phyloP scores from a whole-genome alignment of 2,113 vertebrate genomes.

The Gadus chalcogrammus region DNA sequence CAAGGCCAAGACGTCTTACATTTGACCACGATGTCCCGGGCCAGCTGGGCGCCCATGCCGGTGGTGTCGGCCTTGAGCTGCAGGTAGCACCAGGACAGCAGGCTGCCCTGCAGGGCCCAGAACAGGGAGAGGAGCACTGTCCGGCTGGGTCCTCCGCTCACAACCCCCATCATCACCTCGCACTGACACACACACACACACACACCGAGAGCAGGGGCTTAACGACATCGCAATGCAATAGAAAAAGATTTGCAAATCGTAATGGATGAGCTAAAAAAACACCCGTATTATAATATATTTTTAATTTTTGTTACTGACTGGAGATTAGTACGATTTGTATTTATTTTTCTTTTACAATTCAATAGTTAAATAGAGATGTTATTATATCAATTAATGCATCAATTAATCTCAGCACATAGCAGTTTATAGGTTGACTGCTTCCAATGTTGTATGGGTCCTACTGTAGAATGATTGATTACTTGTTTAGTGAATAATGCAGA shows the following conservation, averaged over 20 bases:
- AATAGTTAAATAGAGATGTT: too few relatives aligned
- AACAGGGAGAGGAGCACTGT: constrained; percentile 86
- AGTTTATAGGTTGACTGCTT: background rate
- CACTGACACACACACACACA: constrained; percentile 70
- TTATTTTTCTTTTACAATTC: too few relatives aligned
- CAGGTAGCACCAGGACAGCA: constrained; percentile 94
- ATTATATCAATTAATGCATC: too few relatives aligned
- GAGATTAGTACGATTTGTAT: too few relatives aligned
- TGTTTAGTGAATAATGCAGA: too few relatives aligned
- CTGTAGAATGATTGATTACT: too few relatives aligned
- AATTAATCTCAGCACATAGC: background rate
- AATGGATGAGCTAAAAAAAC: too few relatives aligned
- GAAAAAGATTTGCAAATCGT: too few relatives aligned
- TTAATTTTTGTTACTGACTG: too few relatives aligned
- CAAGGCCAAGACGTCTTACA: constrained; percentile 74
- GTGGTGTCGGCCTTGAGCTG: constrained; percentile 82
- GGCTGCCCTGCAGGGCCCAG: constrained; percentile 94
- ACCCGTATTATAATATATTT: too few relatives aligned
- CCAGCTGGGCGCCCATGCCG: constrained; percentile 67
- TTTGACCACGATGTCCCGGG: constrained; percentile 81
- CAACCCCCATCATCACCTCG: constrained; percentile 82
- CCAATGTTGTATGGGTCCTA: too few relatives aligned
- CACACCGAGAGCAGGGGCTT: background rate
- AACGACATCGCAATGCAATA: too few relatives aligned
- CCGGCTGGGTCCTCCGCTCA: constrained; percentile 73